Evolutionary conservation across 2,888 invertebrate genomes (phyloP).

Genomic region (Heliconius erato): DNA sequence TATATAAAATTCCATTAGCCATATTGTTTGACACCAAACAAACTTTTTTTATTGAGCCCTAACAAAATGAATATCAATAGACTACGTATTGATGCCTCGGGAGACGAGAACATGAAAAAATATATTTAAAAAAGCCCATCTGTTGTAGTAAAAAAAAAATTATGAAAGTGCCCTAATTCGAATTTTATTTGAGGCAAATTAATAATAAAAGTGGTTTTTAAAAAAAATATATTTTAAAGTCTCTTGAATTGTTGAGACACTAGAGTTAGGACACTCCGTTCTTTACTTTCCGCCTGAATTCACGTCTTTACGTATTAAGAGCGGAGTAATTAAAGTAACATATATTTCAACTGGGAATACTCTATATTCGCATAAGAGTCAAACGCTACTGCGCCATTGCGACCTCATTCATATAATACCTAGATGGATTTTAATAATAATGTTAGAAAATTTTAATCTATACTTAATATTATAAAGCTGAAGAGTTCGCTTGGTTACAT

Average conservation of each 20-base stretch:
- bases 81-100: conserved; percentile 6
- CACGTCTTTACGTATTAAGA: not conserved
- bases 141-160: not conserved
- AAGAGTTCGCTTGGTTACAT: no score
- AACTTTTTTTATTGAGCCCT: conserved; percentile 25
- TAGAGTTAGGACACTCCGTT: no score
- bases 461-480: no score
- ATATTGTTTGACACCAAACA: conserved; percentile 33
- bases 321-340: not conserved
- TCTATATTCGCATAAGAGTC: not conserved
- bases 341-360: not conserved
- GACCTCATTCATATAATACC: no score
- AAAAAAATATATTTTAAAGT: not conserved
- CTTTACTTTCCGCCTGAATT: no score
- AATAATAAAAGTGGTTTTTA: not conserved
- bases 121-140: conserved; percentile 4
- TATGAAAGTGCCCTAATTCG: not conserved
- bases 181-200: not conserved
- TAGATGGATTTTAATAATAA: no score
- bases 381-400: not conserved
- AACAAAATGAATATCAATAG: conserved; percentile 26
- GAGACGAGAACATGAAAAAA: conserved; percentile 1
- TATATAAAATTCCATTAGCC: conserved; percentile 30
- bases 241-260: no score
- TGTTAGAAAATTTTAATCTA: no score